Evolutionary conservation across 2,888 invertebrate genomes (phyloP), one percentile per base, ranked within the genome.

Genomic region (Drosophila vallismaia): DNA sequence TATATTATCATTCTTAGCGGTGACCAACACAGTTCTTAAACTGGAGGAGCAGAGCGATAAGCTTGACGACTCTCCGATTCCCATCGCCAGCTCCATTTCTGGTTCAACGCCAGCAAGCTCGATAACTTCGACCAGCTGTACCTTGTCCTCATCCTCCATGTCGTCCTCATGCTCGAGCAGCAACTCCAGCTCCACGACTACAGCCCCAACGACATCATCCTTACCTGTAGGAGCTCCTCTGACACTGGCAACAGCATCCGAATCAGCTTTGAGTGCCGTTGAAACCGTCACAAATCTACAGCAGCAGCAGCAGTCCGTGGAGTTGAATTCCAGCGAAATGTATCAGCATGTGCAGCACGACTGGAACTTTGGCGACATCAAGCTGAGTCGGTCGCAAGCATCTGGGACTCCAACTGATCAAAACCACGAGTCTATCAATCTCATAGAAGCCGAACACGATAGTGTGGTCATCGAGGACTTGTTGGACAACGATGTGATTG

Each of bases 341-440:
- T 91, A 90, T 71, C 90, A 91, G 63, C 89, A 91, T 73, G 90
- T 91, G 10, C 90, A 90, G 54, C 91, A 91, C 70, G 91, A 91
- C 77, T 91, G 91, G 91, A 91, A 91, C 79, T 91, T 91, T 56
- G 91, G 91, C 46, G 86, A 82, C 33, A 78, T 90, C 7, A 90
- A 90, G 66, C 59, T 88, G 31, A 71, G 44, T 66, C 38, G 33
- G n/a, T 4, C 52, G 19, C 74, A 14, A 42, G 28, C 44, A 44
- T 51, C 36, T 26, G 62, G 28, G 9, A 73, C 59, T 31, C 74
- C 56, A 53, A 53, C 54, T 53, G 59, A 73, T 9, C 80, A 81
- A 31, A 78, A 84, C 54, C 79, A 78, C 49, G 88, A 84, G 52
- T 71, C 71, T 56, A 76, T 79, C 12, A 80, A 81, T 58, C 64